Evolutionary conservation across 2,113 vertebrate species (phyloP), one percentile per base, ranked within the genome.

Genomic region (Brienomyrus longianalis): DNA sequence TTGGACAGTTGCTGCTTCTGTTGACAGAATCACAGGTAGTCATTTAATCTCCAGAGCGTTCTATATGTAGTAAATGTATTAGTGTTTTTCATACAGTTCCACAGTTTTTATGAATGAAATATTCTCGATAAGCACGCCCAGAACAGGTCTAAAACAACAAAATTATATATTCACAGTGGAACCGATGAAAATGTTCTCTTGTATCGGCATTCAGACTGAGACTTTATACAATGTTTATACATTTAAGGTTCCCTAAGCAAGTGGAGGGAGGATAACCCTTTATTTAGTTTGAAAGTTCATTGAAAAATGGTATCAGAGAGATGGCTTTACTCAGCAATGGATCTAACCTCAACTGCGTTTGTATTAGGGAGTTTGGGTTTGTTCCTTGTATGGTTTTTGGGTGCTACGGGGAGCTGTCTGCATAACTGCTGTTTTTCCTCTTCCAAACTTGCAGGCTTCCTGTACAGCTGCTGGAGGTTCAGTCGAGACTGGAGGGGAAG

Each of bases 391-490:
- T 2, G 31, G 13, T 39, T 74, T 43, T 80, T 43, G 35, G 35
- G 74, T 2, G 5, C 74, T n/a, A 19, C 5, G 3, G 35, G 0
- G 35, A 43, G 35, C 35, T 80, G 74, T 8, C 74, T 80, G 74
- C 17, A 80, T 80, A 43, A 80, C 62, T 43, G 35, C 31, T 80
- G 17, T 19, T 19, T 43, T 80, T 80, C 35, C 74, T 80, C 35
- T 80, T 45, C 83, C 5, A 39, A 51, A 74, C 84, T 86, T 31
- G 23, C 35, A 88, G 89, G 66, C 87, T 27, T 90, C 89, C 85
- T 80, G 89, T 47, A 59, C 66, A 39, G 66, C 89, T 88, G 86
- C 89, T 88, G 80, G 89, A 88, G 39, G 87, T 83, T 88, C 89
- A 31, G 47, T 52, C 15, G 66, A 90, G 19, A 50, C 9, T 48